These are phyloP conservation scores for Oryzias sinensis DNA, from an alignment of 2,797 vertebrate genomes.

Conservation along the genomic window DNA sequence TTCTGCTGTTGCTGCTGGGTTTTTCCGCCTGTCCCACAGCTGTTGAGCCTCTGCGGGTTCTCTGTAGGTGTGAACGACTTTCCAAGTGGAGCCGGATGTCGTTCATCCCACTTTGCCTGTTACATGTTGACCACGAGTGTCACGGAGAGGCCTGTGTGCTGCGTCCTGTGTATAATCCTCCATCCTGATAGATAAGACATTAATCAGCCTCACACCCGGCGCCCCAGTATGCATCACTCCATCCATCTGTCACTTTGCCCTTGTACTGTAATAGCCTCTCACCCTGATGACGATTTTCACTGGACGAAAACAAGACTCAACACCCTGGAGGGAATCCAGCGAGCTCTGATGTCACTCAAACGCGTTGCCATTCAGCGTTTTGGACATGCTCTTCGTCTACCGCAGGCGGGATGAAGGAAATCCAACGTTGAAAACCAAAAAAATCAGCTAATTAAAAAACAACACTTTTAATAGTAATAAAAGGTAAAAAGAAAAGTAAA, in stretches of 20 bases:
- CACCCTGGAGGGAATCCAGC: constrained; percentile 20
- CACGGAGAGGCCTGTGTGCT: constrained; percentile 65
- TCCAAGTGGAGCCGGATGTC: constrained; percentile 5
- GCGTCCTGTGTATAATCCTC: constrained; percentile 62
- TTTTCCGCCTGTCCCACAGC: background rate
- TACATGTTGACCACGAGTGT: constrained; percentile 47
- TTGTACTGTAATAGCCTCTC: constrained; percentile 26
- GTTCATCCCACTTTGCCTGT: constrained; percentile 16
- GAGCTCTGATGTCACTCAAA: constrained; percentile 33
- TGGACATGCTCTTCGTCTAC: background rate
- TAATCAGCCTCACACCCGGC: constrained; percentile 60
- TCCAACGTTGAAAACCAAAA: no score
- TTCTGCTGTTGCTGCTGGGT: background rate
- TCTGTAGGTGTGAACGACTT: constrained; percentile 24
- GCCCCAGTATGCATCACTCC: constrained; percentile 32
- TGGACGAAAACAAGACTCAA: constrained; percentile 25
- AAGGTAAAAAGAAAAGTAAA: no score
- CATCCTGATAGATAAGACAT: constrained; percentile 65
- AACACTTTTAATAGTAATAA: no score
- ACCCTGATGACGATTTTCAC: constrained; percentile 25
- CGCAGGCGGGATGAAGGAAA: no score
- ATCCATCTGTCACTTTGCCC: constrained; percentile 48
- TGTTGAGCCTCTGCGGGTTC: constrained; percentile 15
- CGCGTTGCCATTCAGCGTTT: constrained; percentile 16
- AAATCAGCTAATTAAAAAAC: no score